Evolutionary conservation across 2,113 vertebrate species (phyloP), one percentile per base, ranked within the genome.

Genomic region (Elephas maximus): DNA sequence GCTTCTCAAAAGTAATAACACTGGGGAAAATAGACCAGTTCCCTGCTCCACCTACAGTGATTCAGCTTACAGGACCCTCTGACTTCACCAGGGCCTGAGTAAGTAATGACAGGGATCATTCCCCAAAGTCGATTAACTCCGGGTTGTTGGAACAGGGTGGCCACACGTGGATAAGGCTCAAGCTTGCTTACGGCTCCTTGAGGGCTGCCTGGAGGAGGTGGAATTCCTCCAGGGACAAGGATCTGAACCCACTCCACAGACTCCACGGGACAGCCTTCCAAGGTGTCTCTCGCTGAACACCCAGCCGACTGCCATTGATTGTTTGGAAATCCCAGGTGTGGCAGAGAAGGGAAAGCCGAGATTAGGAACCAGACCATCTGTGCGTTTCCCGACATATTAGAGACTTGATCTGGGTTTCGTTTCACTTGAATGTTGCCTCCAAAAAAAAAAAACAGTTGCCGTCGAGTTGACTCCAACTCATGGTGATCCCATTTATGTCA

Each of bases 1-100:
- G 77, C 69, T 94, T 96, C 48, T 48, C 63, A 92, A 96, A 81
- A 69, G 17, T 74, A 37, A 37, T 84, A 94, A 78, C 18, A 26
- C 28, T 24, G 37, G 83, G 77, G 67, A 88, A 97, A 88, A 92
- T 8, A 81, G 28, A 86, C 92, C 91, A 74, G 60, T 33, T 84
- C 18, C 37, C 4, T 57, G 37, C 81, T 63, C 57, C 90, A 77
- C 73, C 85, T 82, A 6, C 0, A 14, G 44, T 80, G 97, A 97
- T 83, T 94, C 73, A 85, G 9, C 14, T 60, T 53, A 8, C 0
- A 14, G 6, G 8, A 80, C 24, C 41, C 53, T 78, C 15, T 30
- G 88, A 30, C 30, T 65, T 3, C 33, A 80, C 93, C 67, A 65
- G 71, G 26, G 77, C 77, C 73, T 28, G 87, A 37, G 41, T 23